Conservation (phyloP, 2,888 invertebrate genomes). For the Ptychoptera albimana region DNA sequence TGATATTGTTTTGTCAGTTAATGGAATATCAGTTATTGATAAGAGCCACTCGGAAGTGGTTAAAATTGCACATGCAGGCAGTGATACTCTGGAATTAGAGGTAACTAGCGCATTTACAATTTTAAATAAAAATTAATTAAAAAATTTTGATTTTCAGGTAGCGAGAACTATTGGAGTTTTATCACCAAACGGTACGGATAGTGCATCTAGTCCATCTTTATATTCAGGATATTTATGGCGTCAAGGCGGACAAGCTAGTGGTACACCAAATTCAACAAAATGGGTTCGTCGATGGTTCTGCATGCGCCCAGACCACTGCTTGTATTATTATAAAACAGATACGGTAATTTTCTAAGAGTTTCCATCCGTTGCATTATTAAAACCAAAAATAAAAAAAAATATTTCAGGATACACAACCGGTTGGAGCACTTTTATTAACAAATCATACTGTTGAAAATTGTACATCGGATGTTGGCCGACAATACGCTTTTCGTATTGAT, state of each 20-base stretch:
- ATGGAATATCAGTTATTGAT: slow-evolving; percentile 79
- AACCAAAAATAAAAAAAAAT: not conserved
- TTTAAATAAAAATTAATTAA: not conserved
- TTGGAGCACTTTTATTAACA: slow-evolving; percentile 74
- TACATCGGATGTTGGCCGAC: slow-evolving; percentile 33
- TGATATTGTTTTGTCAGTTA: slow-evolving; percentile 84
- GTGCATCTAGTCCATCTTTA: slow-evolving; percentile 40
- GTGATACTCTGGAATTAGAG: slow-evolving; percentile 72
- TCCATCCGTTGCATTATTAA: not conserved
- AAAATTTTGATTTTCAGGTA: slow-evolving; percentile 34
- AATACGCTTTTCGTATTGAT: slow-evolving; percentile 53
- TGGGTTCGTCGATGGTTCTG: slow-evolving; percentile 90
- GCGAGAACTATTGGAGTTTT: slow-evolving; percentile 74
- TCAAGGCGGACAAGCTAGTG: slow-evolving; percentile 42
- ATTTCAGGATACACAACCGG: slow-evolving; percentile 64
- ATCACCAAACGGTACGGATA: slow-evolving; percentile 45
- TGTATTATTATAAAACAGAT: slow-evolving; percentile 89
- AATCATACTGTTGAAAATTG: slow-evolving; percentile 57
- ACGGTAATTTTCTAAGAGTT: slow-evolving; percentile 61
- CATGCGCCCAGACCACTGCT: slow-evolving; percentile 77
- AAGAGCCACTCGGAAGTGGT: slow-evolving; percentile 89
- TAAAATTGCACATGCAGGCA: slow-evolving; percentile 76
- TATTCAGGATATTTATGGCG: slow-evolving; percentile 68
- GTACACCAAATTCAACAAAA: slow-evolving; percentile 35
- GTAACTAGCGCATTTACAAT: slow-evolving; percentile 27